Conservation (phyloP, 2,888 invertebrate genomes). For the Clusia tigrina region DNA sequence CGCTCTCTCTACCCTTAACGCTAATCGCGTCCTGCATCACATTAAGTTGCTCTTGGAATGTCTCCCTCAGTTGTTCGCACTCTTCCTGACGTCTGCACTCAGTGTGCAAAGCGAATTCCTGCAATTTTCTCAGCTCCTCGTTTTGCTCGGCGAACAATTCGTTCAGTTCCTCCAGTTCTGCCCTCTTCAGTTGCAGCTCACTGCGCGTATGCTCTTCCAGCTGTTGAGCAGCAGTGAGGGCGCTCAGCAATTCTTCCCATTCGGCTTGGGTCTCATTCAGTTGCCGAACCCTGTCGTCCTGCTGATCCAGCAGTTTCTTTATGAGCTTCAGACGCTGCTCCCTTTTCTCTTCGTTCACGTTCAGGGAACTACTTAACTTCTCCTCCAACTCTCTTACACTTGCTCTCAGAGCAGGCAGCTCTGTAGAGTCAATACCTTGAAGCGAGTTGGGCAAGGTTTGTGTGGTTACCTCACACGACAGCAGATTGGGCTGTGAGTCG, state of each 20-base stretch:
- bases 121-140: conserved; percentile 48
- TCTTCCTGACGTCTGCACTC: conserved; percentile 32
- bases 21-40: conserved; percentile 26
- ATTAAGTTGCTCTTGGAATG: conserved; percentile 41
- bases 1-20: conserved; percentile 12
- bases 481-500: too few relatives aligned
- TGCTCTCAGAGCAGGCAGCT: conserved; percentile 27
- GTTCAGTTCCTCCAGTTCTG: conserved; percentile 55
- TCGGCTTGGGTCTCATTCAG: conserved; percentile 50
- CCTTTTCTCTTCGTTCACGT: conserved; percentile 10
- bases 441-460: too few relatives aligned
- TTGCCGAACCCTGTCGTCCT: conserved; percentile 50
- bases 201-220: conserved; percentile 45
- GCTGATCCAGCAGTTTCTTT: conserved; percentile 47
- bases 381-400: conserved; percentile 41
- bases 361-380: conserved; percentile 32
- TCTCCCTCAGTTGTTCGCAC: conserved; percentile 41
- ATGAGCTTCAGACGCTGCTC: conserved; percentile 42
- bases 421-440: conserved; percentile 15
- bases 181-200: conserved; percentile 43
- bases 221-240: conserved; percentile 43
- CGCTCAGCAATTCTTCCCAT: conserved; percentile 52
- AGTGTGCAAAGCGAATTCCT: conserved; percentile 39
- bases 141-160: conserved; percentile 55
- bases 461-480: too few relatives aligned